Conservation (phyloP, 2,888 invertebrate species). For the Podotricha telesiphe region DNA sequence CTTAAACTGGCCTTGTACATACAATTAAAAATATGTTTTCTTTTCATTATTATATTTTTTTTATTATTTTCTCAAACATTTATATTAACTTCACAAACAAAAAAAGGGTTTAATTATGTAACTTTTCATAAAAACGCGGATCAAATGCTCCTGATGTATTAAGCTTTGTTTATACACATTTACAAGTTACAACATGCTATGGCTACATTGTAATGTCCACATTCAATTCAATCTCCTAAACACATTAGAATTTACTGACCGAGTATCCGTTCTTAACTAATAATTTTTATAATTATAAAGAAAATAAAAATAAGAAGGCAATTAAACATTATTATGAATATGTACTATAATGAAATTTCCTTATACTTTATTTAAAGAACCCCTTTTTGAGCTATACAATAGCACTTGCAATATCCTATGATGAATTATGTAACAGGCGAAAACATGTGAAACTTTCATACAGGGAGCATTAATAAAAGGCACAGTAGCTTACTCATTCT, state of each 20-base stretch:
- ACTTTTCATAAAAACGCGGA: background rate
- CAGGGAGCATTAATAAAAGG: constrained; percentile 10
- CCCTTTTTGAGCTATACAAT: background rate
- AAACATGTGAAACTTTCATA: constrained; percentile 17
- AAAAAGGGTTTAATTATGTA: background rate
- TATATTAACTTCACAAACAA: constrained; percentile 8
- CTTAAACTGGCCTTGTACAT: no score
- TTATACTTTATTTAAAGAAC: no score
- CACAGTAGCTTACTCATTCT: constrained; percentile 27
- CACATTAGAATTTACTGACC: constrained; percentile 4
- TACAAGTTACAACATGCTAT: background rate
- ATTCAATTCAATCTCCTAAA: constrained; percentile 7
- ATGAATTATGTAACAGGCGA: constrained; percentile 8
- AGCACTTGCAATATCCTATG: background rate
- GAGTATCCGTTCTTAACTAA: constrained; percentile 8
- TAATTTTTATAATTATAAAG: background rate
- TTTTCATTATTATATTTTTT: background rate
- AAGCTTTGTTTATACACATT: background rate
- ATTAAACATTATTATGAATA: constrained; percentile 6
- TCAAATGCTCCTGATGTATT: background rate
- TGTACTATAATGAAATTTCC: background rate
- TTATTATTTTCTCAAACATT: background rate
- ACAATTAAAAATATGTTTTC: no score
- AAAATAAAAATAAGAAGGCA: background rate
- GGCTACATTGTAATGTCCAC: constrained; percentile 1